Evolutionary conservation across 2,888 invertebrate species (phyloP), one percentile per base, ranked within the genome.

Genomic region (Drosophila hamatofila): DNA sequence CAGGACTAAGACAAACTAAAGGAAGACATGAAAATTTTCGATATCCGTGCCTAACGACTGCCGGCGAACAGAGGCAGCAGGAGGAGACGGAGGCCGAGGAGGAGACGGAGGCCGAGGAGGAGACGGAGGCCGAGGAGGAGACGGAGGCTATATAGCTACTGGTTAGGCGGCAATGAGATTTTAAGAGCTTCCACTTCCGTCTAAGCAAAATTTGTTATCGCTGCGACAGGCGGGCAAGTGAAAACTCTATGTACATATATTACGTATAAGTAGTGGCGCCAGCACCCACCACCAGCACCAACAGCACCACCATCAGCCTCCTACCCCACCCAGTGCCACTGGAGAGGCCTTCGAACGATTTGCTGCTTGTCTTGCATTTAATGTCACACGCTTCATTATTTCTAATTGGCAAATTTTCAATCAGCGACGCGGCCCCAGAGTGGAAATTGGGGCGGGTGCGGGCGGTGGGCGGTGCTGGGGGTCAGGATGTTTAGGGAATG

Each of bases 11-110:
- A 89, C 86, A 86, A 86, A 86, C 86, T 89, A 85, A 89, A 89
- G 89, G 86, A 89, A 86, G 86, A 89, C 89, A 89, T 86, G 90
- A 83, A 86, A 85, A 88, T 86, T 82, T 86, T 89, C 86, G 83
- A 86, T 86, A 86, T 86, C 86, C 86, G 82, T 87, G 88, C 89
- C 84, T 84, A 88, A 84, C 84, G 84, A 84, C 81, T 88, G 58
- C 74, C 76, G 81, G 54, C 25, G 23, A 23, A 37, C n/a, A 54
- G 9, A 16, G n/a, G 37, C 23, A 23, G 12, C 23, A 14, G 44
- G 18, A 41, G 8, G 3, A n/a, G 37, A n/a, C n/a, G n/a, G 3
- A 37, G n/a, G 2, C 7, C 8, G 1, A 39, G 9, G 9, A 39
- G 8, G 3, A n/a, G 37, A n/a, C n/a, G n/a, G 3, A 37, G n/a